A percentile compares a stretch with the other conserved stretches of the same genome.
phyloP scores from a whole-genome alignment of 1,140 invertebrate species.

The Trichonephila clavata region DNA sequence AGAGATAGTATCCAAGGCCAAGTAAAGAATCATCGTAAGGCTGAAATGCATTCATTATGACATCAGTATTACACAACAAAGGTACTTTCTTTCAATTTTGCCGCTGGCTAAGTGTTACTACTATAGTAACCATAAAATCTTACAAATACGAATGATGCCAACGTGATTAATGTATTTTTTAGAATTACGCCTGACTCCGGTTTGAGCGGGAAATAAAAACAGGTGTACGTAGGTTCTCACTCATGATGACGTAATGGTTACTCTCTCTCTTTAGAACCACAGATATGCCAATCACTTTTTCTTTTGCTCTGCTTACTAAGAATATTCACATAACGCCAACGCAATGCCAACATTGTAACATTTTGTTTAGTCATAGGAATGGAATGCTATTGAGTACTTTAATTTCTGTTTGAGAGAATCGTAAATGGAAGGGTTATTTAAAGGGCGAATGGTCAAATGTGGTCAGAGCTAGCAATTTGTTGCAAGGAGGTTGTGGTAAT shows the following conservation, averaged over 20 bases:
- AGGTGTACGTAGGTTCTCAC: neutral
- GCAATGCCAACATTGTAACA: neutral
- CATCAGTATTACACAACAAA: neutral
- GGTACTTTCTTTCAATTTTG: neutral
- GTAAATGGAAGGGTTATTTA: neutral
- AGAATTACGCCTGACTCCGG: neutral
- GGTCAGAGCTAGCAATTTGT: too few species aligned
- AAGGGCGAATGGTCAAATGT: neutral
- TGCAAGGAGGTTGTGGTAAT: too few species aligned
- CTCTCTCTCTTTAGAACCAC: neutral
- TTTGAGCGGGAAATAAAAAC: neutral
- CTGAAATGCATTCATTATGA: neutral
- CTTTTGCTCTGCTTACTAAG: neutral
- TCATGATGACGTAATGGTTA: neutral
- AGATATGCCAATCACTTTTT: neutral
- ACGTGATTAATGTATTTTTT: neutral
- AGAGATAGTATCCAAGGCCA: neutral
- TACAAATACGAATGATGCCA: neutral
- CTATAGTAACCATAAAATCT: conserved; percentile 13
- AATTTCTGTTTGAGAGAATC: neutral
- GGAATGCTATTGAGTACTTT: neutral
- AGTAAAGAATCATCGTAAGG: neutral
- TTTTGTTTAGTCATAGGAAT: neutral
- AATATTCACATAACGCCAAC: neutral
- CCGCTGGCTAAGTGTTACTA: neutral